phyloP scores from a whole-genome alignment of 2,113 vertebrate species.

The Python bivittatus region DNA sequence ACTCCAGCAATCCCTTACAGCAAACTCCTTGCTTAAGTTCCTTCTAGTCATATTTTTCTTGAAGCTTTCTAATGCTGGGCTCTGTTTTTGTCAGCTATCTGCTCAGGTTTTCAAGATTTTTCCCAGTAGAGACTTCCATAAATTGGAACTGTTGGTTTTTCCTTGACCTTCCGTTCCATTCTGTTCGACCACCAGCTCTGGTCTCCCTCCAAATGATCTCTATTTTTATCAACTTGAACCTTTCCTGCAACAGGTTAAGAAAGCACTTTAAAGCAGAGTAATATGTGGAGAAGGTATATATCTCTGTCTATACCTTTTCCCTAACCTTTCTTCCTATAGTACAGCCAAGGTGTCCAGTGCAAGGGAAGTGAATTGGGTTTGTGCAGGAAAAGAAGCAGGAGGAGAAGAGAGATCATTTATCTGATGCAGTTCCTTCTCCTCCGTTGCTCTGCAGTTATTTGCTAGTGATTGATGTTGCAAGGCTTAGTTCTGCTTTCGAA shows the following conservation, averaged over 20 bases:
- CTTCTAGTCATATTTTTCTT: neutral
- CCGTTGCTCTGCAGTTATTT: neutral
- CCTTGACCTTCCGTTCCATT: neutral
- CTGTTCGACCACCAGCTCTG: neutral
- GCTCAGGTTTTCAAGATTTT: neutral
- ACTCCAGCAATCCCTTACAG: neutral
- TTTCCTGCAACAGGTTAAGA: neutral
- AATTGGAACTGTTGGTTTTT: neutral
- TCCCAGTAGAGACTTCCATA: neutral
- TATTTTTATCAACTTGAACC: neutral
- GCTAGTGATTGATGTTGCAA: neutral
- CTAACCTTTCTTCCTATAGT: neutral
- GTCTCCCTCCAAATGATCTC: neutral
- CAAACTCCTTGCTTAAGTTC: neutral
- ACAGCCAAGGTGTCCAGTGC: neutral
- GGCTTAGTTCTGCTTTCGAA: too few relatives aligned
- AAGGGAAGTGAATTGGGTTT: neutral
- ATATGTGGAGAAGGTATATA: neutral
- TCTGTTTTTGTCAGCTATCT: neutral
- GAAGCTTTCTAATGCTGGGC: neutral
- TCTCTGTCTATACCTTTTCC: neutral
- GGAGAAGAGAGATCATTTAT: neutral
- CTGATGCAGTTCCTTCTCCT: neutral
- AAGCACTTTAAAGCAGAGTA: neutral
- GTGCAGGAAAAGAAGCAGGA: neutral